Conservation (phyloP, 2,888 invertebrate genomes). For the Ischnus inquisitorius region DNA sequence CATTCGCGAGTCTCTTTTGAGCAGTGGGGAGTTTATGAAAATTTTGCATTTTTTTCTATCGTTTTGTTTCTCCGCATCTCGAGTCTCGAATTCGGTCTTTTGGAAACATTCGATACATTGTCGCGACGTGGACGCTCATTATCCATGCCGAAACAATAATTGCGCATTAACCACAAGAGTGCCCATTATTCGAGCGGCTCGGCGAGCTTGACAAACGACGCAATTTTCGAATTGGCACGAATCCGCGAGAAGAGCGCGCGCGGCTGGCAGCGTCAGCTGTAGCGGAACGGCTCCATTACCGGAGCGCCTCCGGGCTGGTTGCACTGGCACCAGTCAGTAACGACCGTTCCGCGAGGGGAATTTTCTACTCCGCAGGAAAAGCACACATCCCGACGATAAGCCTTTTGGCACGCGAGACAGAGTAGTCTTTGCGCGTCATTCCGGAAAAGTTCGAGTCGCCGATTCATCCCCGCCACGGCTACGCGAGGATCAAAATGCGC, state of each 20-base stretch:
- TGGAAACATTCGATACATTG: too few species aligned
- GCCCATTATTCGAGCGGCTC: constrained; percentile 6
- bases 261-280: neutral
- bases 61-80: too few species aligned
- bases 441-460: constrained; percentile 8
- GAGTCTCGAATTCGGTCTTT: too few species aligned
- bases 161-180: constrained; percentile 19
- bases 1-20: too few species aligned
- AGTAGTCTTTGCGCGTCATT: constrained; percentile 10
- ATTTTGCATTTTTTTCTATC: too few species aligned
- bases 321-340: constrained; percentile 14
- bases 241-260: constrained; percentile 9
- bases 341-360: constrained; percentile 5
- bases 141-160: constrained; percentile 3
- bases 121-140: neutral
- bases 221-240: constrained; percentile 66
- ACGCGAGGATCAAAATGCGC: neutral
- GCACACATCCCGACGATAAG: constrained; percentile 7
- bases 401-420: constrained; percentile 13
- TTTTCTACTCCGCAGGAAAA: constrained; percentile 8
- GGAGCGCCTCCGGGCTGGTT: constrained; percentile 7
- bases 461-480: neutral
- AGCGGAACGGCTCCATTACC: constrained; percentile 25
- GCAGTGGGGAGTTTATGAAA: too few species aligned
- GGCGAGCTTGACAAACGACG: constrained; percentile 48